Evolutionary conservation across 2,113 vertebrate species (phyloP).

Genomic region (Tylochromis polylepis): DNA sequence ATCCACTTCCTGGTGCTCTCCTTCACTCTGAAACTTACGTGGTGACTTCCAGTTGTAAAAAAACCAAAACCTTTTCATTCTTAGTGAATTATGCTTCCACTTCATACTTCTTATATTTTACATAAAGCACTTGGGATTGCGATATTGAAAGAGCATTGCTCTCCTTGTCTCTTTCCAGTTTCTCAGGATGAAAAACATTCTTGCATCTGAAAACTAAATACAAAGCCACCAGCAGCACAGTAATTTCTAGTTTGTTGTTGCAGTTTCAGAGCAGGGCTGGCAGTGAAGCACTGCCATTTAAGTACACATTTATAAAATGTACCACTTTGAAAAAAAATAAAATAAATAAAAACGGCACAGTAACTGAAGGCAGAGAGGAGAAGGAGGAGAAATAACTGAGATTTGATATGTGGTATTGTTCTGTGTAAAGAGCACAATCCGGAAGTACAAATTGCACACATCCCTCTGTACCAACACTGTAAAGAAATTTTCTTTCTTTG

Average conservation of each 20-base stretch:
- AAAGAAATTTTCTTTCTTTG: neutral
- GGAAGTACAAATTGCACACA: conserved; percentile 63
- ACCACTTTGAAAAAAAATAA: conserved; percentile 32
- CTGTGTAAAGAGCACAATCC: conserved; percentile 29
- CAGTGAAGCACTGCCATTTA: conserved; percentile 39
- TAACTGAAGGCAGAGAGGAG: conserved; percentile 56
- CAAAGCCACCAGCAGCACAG: conserved; percentile 1
- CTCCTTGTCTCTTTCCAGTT: neutral
- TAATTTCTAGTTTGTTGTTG: conserved; percentile 2
- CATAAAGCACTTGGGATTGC: neutral
- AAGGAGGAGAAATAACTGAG: conserved; percentile 22
- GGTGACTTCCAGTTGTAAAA: neutral
- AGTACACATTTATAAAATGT: conserved; percentile 52
- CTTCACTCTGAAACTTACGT: neutral
- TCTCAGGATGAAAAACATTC: neutral
- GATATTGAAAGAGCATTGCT: neutral
- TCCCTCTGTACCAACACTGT: conserved; percentile 45
- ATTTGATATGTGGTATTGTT: conserved; percentile 51
- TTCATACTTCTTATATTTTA: neutral
- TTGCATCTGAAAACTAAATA: neutral
- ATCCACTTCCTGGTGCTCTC: neutral
- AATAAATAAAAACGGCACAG: conserved; percentile 43
- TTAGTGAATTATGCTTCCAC: neutral
- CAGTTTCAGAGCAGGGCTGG: conserved; percentile 32
- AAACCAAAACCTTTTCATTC: neutral